Conservation (phyloP, 2,113 vertebrate genomes). For the Elaphurus davidianus region DNA sequence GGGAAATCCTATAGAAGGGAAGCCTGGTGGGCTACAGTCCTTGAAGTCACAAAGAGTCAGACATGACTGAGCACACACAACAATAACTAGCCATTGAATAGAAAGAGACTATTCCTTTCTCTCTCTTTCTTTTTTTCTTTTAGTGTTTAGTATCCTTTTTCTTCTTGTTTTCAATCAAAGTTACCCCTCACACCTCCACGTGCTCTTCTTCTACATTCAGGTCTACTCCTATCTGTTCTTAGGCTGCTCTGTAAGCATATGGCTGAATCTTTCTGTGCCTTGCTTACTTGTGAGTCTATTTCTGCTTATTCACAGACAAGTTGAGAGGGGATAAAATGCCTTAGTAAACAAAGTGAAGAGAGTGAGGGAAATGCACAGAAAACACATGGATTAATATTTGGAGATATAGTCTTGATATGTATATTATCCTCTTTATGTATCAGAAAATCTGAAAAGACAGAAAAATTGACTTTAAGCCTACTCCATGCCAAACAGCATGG, state of each 20-base stretch:
- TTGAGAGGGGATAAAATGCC: background rate
- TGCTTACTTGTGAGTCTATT: background rate
- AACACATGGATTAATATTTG: background rate
- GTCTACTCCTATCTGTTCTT: background rate
- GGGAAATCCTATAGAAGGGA: background rate
- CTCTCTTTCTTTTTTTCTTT: background rate
- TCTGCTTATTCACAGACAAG: background rate
- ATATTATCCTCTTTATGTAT: background rate
- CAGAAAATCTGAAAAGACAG: background rate
- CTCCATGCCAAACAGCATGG: background rate
- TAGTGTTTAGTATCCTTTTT: background rate
- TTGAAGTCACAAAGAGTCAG: background rate
- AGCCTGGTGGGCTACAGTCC: background rate
- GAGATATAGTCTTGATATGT: background rate
- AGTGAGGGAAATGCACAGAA: background rate
- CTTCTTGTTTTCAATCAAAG: background rate
- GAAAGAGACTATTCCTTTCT: background rate
- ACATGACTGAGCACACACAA: background rate
- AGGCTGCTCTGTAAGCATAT: background rate
- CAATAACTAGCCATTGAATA: background rate
- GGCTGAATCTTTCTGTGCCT: background rate
- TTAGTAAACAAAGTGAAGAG: background rate
- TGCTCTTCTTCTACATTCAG: background rate
- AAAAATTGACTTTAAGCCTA: background rate
- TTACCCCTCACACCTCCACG: background rate